phyloP scores from a whole-genome alignment of 1,140 invertebrate species.

The Maconellicoccus hirsutus region DNA sequence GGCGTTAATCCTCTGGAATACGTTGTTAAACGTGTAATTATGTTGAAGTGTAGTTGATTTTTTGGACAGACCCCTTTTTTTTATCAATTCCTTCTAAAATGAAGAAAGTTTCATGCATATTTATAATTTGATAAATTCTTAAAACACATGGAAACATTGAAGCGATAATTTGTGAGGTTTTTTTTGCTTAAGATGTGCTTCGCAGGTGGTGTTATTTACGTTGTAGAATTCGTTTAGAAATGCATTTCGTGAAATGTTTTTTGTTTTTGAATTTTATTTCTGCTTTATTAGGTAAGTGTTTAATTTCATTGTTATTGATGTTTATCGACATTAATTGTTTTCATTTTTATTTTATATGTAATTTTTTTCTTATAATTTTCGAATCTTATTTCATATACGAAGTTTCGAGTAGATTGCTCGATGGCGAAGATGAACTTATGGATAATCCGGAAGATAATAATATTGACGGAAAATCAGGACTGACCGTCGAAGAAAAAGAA shows the following conservation, averaged over 20 bases:
- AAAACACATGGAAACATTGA: background rate
- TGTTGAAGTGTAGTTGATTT: background rate
- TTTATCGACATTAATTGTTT: background rate
- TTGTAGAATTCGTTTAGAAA: background rate
- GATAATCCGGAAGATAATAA: background rate
- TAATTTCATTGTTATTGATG: background rate
- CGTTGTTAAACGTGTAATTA: background rate
- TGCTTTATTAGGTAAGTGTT: background rate
- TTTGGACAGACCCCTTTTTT: background rate
- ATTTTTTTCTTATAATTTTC: background rate
- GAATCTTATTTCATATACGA: too few relatives aligned
- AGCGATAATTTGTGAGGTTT: too few relatives aligned
- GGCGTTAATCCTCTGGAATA: background rate
- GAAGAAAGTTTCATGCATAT: conserved; percentile 4
- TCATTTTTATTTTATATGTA: background rate
- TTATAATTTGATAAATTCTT: background rate
- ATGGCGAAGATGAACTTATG: background rate
- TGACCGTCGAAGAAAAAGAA: conserved; percentile 13
- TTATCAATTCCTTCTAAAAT: background rate
- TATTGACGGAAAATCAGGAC: background rate
- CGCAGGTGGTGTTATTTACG: too few relatives aligned
- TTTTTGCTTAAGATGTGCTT: too few relatives aligned
- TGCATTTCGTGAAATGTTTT: background rate
- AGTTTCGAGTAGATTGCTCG: background rate
- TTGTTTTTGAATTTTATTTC: background rate